phyloP scores from a whole-genome alignment of 2,797 vertebrate species.

The Chiroxiphia lanceolata region DNA sequence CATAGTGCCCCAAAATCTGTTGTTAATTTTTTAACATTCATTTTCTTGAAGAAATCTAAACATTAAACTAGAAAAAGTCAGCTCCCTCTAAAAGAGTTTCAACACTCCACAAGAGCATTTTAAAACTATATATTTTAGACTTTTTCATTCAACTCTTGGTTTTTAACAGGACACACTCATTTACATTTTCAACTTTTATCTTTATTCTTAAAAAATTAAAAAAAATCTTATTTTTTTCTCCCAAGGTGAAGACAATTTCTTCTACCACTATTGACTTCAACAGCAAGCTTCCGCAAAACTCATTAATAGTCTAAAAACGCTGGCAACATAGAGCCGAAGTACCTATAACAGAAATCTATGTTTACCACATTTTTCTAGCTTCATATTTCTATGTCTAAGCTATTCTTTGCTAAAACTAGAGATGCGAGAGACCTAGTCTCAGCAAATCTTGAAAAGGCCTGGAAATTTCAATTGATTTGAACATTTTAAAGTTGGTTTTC shows the following conservation, averaged over 20 bases:
- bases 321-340: neutral
- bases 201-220: neutral
- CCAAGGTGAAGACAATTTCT: neutral
- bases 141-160: neutral
- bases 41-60: neutral
- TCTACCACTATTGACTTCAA: neutral
- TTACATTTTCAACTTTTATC: neutral
- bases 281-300: neutral
- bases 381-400: neutral
- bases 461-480: neutral
- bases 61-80: neutral
- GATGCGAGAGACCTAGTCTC: neutral
- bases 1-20: neutral
- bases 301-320: neutral
- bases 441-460: neutral
- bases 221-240: neutral
- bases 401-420: neutral
- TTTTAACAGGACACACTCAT: neutral
- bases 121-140: neutral
- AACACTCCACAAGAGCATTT: neutral
- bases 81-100: neutral
- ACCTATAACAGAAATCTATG: neutral
- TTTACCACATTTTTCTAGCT: neutral
- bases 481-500: neutral
- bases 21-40: neutral